These are phyloP conservation scores for Misgurnus mizolepis DNA, from an alignment of 2,113 vertebrate genomes.

Conservation along the genomic window DNA sequence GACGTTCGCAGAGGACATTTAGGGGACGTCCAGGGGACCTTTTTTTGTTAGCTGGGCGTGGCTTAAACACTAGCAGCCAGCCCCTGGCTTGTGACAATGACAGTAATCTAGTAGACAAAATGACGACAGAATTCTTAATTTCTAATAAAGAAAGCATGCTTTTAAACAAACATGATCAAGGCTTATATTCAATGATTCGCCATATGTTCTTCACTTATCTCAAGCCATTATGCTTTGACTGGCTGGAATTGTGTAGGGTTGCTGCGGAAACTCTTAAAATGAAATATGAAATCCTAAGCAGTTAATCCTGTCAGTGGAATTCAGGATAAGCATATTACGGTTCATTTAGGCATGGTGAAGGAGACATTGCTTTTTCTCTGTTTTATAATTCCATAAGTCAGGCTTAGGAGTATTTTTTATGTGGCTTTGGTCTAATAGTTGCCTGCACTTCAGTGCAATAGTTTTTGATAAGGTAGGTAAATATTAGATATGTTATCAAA, in stretches of 20 bases:
- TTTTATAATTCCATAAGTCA: constrained; percentile 58
- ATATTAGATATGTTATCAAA: constrained; percentile 2
- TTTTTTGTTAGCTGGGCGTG: too few species aligned
- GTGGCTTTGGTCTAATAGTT: constrained; percentile 63
- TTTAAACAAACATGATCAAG: too few species aligned
- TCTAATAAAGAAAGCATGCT: too few species aligned
- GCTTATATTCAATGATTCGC: neutral
- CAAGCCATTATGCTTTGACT: neutral
- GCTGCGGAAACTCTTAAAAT: constrained; percentile 1
- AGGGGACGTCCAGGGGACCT: too few species aligned
- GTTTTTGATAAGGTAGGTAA: constrained; percentile 27
- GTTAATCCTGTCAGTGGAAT: constrained; percentile 72
- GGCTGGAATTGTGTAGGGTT: neutral
- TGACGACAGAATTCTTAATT: too few species aligned
- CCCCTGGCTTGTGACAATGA: too few species aligned
- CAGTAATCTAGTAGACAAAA: too few species aligned
- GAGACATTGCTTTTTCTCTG: constrained; percentile 60
- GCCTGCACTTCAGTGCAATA: neutral
- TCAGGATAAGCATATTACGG: constrained; percentile 69
- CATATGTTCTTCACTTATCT: neutral
- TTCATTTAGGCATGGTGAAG: constrained; percentile 66
- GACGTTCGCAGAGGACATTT: too few species aligned
- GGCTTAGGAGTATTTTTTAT: constrained; percentile 39
- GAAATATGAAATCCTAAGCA: constrained; percentile 9
- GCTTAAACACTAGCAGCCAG: too few species aligned